A percentile compares a stretch with the other conserved stretches of the same genome.
Conservation (phyloP, 2,888 invertebrate genomes). For the Drosophila austrosaltans region DNA sequence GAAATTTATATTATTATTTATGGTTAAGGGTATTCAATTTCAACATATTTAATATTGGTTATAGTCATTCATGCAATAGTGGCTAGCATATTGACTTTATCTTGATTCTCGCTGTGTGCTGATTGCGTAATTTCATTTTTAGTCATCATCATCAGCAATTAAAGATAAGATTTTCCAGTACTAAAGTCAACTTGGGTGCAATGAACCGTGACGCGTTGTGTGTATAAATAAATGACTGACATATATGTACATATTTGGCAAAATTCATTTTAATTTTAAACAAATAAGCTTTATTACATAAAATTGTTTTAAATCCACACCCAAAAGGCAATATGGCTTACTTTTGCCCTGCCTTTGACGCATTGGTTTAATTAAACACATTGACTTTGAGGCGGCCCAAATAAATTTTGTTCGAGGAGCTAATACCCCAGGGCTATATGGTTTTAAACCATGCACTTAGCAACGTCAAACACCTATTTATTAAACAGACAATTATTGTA, state of each 20-base stretch:
- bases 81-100: background rate
- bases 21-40: background rate
- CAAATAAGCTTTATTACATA: slow-evolving; percentile 25
- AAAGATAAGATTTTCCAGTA: slow-evolving; percentile 32
- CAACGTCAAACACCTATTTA: slow-evolving; percentile 40
- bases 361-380: slow-evolving; percentile 36
- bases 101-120: background rate
- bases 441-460: slow-evolving; percentile 48
- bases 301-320: slow-evolving; percentile 21
- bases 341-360: background rate
- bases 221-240: slow-evolving; percentile 35
- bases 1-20: too few relatives aligned
- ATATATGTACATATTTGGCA: slow-evolving; percentile 44
- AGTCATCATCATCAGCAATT: slow-evolving; percentile 32
- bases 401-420: slow-evolving; percentile 51
- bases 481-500: slow-evolving; percentile 44
- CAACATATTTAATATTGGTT: background rate
- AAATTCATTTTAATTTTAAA: slow-evolving; percentile 36
- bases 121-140: slow-evolving; percentile 5
- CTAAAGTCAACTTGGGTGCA: slow-evolving; percentile 19
- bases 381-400: slow-evolving; percentile 35
- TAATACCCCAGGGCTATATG: slow-evolving; percentile 54
- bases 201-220: slow-evolving; percentile 33
- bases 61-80: background rate
- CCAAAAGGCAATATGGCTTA: background rate